These are phyloP conservation scores for Archegozetes longisetosus DNA, from an alignment of 1,140 invertebrate genomes.

Conservation along the genomic window DNA sequence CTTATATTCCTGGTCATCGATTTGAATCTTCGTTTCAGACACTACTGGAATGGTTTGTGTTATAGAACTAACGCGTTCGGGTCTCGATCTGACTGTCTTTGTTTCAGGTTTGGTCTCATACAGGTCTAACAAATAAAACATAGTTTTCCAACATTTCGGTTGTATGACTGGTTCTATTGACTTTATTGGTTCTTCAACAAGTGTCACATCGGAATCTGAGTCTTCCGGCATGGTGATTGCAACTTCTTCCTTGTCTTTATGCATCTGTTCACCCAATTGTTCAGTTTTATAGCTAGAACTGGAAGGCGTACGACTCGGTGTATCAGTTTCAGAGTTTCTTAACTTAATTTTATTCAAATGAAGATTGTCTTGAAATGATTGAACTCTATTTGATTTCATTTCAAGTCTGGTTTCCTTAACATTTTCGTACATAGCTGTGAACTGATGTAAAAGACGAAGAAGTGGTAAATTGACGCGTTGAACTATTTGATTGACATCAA, in stretches of 20 bases:
- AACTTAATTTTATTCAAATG: conserved; percentile 19
- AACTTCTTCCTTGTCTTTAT: not conserved
- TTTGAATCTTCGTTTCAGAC: conserved; percentile 23
- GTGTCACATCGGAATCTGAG: not conserved
- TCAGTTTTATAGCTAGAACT: not conserved
- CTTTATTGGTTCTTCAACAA: not conserved
- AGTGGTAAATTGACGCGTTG: conserved; percentile 91
- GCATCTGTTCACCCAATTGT: not conserved
- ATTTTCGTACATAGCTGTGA: conserved; percentile 93
- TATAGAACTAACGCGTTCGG: not conserved
- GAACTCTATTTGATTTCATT: conserved; percentile 43
- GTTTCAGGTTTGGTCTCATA: conserved; percentile 87
- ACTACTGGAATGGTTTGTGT: not conserved
- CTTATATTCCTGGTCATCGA: conserved; percentile 36
- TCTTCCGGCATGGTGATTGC: not conserved
- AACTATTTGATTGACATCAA: conserved; percentile 68
- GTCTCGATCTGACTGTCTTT: conserved; percentile 53
- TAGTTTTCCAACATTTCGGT: conserved; percentile 81
- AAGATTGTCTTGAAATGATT: conserved; percentile 13
- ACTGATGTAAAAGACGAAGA: conserved; percentile 78
- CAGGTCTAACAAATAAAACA: conserved; percentile 76
- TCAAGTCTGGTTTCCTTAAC: conserved; percentile 85
- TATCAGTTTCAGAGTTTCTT: not conserved
- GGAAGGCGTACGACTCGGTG: not conserved
- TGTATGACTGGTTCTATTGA: conserved; percentile 30